Conservation (phyloP, 92 coral and sea anemone species). For the Ricordea florida region DNA sequence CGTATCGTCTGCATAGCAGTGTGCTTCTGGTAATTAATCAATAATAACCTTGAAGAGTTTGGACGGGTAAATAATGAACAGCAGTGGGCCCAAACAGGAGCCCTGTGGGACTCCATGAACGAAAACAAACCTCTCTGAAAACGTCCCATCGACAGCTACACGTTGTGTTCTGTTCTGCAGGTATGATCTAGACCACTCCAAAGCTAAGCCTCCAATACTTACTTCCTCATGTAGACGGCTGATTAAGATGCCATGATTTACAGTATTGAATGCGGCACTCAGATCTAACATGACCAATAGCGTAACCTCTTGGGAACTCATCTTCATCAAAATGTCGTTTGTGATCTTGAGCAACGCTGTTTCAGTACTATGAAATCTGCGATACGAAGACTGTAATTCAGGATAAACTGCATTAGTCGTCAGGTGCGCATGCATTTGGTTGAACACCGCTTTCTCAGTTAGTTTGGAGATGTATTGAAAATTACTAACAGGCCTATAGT, state of each 20-base stretch:
- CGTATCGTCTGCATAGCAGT: no score
- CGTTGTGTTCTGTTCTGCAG: conserved; percentile 6
- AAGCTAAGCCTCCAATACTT: conserved; percentile 25
- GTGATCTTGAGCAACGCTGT: conserved; percentile 35
- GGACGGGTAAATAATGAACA: no score
- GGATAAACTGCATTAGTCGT: conserved; percentile 18
- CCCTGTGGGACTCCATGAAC: conserved; percentile 24
- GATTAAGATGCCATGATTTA: conserved; percentile 12
- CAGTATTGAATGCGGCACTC: conserved; percentile 43
- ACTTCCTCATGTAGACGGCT: conserved; percentile 5
- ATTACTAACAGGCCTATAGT: no score
- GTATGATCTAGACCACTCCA: conserved; percentile 33
- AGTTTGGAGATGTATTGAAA: no score
- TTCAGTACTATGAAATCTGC: conserved; percentile 56
- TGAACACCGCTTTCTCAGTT: no score
- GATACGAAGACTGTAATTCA: conserved; percentile 30
- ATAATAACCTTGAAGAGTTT: conserved; percentile 27
- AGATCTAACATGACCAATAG: conserved; percentile 42
- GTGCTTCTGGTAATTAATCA: conserved; percentile 21
- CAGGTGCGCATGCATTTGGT: conserved; percentile 32
- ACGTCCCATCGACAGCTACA: conserved; percentile 9
- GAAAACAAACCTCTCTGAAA: conserved; percentile 8
- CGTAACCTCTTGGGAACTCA: conserved; percentile 42
- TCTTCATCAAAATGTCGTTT: conserved; percentile 42
- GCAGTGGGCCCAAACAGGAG: no score